Evolutionary conservation across 2,888 invertebrate genomes (phyloP).

Genomic region (Eubasilissa splendida): DNA sequence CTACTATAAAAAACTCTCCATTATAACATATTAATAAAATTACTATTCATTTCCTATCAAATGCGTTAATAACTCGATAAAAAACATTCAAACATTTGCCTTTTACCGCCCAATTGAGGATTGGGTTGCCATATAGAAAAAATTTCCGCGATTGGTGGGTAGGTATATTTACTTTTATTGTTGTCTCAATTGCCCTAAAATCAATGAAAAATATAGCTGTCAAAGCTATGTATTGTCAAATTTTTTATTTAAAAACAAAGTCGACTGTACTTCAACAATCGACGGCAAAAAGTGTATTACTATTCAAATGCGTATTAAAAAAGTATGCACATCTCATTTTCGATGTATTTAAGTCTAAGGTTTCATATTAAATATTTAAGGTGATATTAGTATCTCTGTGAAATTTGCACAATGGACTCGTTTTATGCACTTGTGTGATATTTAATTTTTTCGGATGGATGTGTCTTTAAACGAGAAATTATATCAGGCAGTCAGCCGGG

Average conservation of each 20-base stretch:
- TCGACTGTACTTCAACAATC: constrained; percentile 36
- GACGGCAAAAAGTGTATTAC: constrained; percentile 4
- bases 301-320: constrained; percentile 36
- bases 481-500: constrained; percentile 64
- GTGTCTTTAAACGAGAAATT: constrained; percentile 63
- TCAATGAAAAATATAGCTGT: constrained; percentile 44
- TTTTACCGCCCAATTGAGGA: neutral
- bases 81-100: neutral
- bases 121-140: constrained; percentile 19
- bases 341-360: constrained; percentile 5
- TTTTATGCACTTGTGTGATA: constrained; percentile 42
- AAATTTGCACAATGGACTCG: constrained; percentile 47
- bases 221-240: constrained; percentile 47
- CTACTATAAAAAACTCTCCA: no score
- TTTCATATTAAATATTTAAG: constrained; percentile 24
- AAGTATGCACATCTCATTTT: constrained; percentile 18
- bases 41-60: no score
- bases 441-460: constrained; percentile 52
- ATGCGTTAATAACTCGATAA: no score
- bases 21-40: no score
- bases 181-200: constrained; percentile 31
- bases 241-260: constrained; percentile 48
- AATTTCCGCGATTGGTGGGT: neutral
- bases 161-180: constrained; percentile 4
- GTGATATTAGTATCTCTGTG: constrained; percentile 31